These are phyloP conservation scores for Grallaria varia DNA, from an alignment of 2,113 vertebrate species.

Conservation along the genomic window DNA sequence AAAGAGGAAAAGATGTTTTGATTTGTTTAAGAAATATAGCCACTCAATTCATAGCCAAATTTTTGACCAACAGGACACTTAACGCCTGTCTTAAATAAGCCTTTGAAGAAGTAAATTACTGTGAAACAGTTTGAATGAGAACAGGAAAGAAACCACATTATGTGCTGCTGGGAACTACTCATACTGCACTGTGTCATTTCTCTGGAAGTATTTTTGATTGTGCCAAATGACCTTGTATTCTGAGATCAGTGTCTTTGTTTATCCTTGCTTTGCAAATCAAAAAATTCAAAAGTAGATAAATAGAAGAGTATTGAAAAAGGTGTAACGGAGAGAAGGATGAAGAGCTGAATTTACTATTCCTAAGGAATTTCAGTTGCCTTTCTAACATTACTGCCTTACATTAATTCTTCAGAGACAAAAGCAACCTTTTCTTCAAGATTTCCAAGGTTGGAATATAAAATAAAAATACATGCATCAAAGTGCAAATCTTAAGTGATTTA, in stretches of 20 bases:
- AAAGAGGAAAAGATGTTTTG: background rate
- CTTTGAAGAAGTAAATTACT: background rate
- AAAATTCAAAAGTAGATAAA: background rate
- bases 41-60: background rate
- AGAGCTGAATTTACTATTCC: background rate
- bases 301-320: background rate
- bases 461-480: background rate
- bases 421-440: background rate
- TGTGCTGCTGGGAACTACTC: background rate
- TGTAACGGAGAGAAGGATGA: background rate
- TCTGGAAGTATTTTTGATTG: background rate
- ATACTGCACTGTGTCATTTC: background rate
- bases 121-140: background rate
- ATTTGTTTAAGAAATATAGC: background rate
- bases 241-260: background rate
- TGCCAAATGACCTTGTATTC: background rate
- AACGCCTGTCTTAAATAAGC: background rate
- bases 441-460: background rate
- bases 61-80: background rate
- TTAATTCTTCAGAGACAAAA: background rate
- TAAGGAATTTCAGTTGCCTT: background rate
- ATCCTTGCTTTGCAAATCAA: background rate
- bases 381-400: background rate
- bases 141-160: background rate
- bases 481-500: background rate